Base-by-base conservation (phyloP, 2,113 vertebrate species). In the Burhinus bistriatus region DNA sequence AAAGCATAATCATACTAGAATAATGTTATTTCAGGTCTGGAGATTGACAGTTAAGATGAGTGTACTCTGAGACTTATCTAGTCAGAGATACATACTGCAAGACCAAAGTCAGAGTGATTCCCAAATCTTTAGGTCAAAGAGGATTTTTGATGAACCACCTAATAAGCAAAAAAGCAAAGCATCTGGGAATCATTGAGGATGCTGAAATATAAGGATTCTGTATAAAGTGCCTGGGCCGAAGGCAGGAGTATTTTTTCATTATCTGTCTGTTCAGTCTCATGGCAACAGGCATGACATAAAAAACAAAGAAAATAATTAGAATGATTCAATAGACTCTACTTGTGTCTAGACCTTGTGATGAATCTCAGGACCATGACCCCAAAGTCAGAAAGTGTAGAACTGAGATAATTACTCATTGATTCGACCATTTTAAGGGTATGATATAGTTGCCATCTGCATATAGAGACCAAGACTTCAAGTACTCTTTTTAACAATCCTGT, bases 281-380 rank as follows among this genome's bases (percentile, higher is more conserved):
- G 20, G 32, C 38, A 94, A 93, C 16, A 78, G 6, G 11, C 13
- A 68, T 55, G 59, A 81, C 30, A 52, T 58, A 49, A 80, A 89
- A 83, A 36, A 0, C 32, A 49, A 25, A 84, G 11, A 85, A 87
- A 94, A 71, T 0, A 0, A 66, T 42, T 78, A 42, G 11, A 85
- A 55, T 45, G 9, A 68, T 87, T 71, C 64, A 66, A 25, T 70
- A 20, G 19, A 30, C 15, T 87, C 30, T 93, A 0, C 13, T 75
- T 62, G 10, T 44, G 30, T 80, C 36, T 69, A 34, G 49, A 59
- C n/a, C 69, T 65, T 3, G 2, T 73, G 34, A 27, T 78, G 40
- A 61, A 40, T 36, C 34, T 87, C 49, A 73, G 55, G 52, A 64
- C 13, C 7, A 29, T 17, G 29, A 40, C 15, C 7, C 6, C 30